These are phyloP conservation scores for Dryocosmus kuriphilus DNA, from an alignment of 2,888 invertebrate species.

Conservation along the genomic window DNA sequence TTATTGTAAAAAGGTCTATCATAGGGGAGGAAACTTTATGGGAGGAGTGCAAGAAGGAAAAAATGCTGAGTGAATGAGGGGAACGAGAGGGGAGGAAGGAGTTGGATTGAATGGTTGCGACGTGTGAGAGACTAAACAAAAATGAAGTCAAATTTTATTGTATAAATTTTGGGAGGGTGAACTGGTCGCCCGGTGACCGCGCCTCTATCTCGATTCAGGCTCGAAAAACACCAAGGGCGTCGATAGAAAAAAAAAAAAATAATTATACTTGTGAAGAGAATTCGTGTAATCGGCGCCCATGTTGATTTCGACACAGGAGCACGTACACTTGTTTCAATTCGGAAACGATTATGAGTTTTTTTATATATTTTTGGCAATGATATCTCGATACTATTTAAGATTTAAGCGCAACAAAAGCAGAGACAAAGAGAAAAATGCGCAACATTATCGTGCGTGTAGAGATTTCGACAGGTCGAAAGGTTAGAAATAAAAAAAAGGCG, in stretches of 20 bases:
- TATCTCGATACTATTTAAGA: slow-evolving; percentile 76
- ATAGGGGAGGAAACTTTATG: slow-evolving; percentile 59
- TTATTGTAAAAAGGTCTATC: slow-evolving; percentile 74
- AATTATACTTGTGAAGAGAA: slow-evolving; percentile 45
- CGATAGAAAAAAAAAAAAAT: slow-evolving; percentile 51
- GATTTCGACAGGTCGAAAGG: slow-evolving; percentile 74
- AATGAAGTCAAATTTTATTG: slow-evolving; percentile 34
- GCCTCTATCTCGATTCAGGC: slow-evolving; percentile 67
- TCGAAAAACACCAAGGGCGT: slow-evolving; percentile 70
- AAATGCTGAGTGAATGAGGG: slow-evolving; percentile 45
- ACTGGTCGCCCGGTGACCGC: slow-evolving; percentile 73
- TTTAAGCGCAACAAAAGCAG: slow-evolving; percentile 72
- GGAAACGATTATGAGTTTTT: slow-evolving; percentile 72
- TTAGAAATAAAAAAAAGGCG: slow-evolving; percentile 60
- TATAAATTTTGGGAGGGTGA: slow-evolving; percentile 55
- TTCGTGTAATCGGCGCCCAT: slow-evolving; percentile 69
- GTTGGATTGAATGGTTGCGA: slow-evolving; percentile 15
- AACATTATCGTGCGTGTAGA: slow-evolving; percentile 69
- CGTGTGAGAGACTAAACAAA: slow-evolving; percentile 12
- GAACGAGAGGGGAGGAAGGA: slow-evolving; percentile 49
- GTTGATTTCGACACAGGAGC: slow-evolving; percentile 65
- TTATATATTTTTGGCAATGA: slow-evolving; percentile 78
- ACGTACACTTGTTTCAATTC: slow-evolving; percentile 69
- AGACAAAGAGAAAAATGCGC: slow-evolving; percentile 65
- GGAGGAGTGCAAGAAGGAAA: slow-evolving; percentile 36